A percentile compares a stretch with the other conserved stretches of the same genome.
These are phyloP conservation scores for Rhodophaea formosa DNA, from an alignment of 2,888 invertebrate genomes.

Conservation along the genomic window DNA sequence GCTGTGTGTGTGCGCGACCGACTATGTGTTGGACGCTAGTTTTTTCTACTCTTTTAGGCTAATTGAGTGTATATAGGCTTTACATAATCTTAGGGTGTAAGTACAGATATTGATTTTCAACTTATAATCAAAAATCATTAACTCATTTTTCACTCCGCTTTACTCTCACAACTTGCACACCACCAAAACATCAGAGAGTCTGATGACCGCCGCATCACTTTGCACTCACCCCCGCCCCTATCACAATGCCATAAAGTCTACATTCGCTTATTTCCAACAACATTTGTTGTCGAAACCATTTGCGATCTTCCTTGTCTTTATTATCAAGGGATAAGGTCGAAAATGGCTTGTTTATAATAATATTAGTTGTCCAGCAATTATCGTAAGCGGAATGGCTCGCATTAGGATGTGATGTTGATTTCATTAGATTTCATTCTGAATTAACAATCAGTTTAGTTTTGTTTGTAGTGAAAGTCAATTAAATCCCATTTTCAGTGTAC, in stretches of 20 bases:
- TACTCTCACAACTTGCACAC: background rate
- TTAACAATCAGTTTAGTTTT: slow-evolving; percentile 9
- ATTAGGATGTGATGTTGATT: slow-evolving; percentile 25
- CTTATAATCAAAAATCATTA: no score
- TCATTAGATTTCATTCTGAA: slow-evolving; percentile 24
- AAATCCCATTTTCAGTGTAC: background rate
- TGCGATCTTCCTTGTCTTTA: slow-evolving; percentile 26
- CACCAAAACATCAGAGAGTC: slow-evolving; percentile 30
- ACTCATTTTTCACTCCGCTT: background rate
- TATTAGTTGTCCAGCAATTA: slow-evolving; percentile 24
- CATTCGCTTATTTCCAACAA: slow-evolving; percentile 23
- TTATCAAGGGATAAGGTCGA: slow-evolving; percentile 28
- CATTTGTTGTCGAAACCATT: slow-evolving; percentile 22
- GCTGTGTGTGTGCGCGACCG: no score
- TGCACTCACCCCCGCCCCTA: slow-evolving; percentile 27
- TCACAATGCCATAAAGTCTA: slow-evolving; percentile 28
- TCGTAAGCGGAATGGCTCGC: slow-evolving; percentile 22
- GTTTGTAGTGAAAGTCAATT: background rate
- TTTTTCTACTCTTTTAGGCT: no score
- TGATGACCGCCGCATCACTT: slow-evolving; percentile 29
- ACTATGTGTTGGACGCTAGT: no score
- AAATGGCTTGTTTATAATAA: slow-evolving; percentile 23
- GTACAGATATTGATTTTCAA: no score
- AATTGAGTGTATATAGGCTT: no score
- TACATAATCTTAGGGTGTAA: no score